Conservation (phyloP, 2,888 invertebrate genomes). For the Ophioninae sp. region DNA sequence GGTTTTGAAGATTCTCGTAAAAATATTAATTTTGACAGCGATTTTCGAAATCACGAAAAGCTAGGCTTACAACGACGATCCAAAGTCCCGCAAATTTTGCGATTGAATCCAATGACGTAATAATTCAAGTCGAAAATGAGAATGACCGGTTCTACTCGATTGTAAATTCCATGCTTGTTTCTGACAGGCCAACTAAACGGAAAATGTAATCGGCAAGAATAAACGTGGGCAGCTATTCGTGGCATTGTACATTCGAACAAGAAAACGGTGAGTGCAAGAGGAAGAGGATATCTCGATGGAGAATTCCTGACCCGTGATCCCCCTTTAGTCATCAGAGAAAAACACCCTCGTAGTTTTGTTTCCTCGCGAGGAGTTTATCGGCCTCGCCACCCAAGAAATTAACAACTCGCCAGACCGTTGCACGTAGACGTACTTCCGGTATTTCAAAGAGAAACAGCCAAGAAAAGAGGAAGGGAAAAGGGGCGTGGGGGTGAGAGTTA, state of each 20-base stretch:
- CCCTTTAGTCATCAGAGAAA: constrained; percentile 9
- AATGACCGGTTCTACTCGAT: too few species aligned
- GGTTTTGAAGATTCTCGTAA: too few species aligned
- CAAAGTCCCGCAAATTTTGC: background rate
- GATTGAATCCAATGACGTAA: background rate
- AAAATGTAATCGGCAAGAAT: background rate
- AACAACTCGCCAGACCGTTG: constrained; percentile 59
- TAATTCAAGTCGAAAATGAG: background rate
- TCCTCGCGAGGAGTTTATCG: constrained; percentile 11
- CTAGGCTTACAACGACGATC: background rate
- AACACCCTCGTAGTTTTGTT: constrained; percentile 22
- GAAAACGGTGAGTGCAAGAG: background rate
- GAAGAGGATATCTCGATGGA: background rate
- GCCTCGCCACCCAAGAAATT: constrained; percentile 57
- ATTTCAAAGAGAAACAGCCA: constrained; percentile 36
- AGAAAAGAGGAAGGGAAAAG: background rate
- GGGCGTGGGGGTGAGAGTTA: background rate
- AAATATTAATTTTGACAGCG: too few species aligned
- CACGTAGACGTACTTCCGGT: constrained; percentile 56
- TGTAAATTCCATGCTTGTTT: background rate
- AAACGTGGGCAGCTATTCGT: background rate
- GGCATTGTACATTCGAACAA: background rate
- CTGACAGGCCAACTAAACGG: background rate
- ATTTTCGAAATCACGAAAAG: background rate
- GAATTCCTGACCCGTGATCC: constrained; percentile 56